Conservation (phyloP, 2,797 vertebrate species). For the Percopsis omiscomaycus region DNA sequence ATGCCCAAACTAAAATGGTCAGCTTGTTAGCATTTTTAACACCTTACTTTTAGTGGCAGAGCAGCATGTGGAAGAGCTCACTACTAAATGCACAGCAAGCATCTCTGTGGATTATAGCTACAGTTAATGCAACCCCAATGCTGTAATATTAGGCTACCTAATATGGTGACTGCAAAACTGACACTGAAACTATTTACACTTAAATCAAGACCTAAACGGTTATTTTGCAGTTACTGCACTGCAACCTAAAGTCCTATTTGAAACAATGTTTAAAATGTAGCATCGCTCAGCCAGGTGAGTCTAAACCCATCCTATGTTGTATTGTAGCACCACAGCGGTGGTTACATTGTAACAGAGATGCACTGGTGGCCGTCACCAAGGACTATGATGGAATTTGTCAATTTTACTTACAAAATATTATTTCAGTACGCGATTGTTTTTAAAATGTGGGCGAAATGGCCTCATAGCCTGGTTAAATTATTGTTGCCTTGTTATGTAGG, state of each 20-base stretch:
- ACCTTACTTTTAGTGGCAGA: conserved; percentile 22
- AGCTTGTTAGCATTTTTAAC: conserved; percentile 45
- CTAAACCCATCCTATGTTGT: conserved; percentile 27
- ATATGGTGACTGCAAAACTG: neutral
- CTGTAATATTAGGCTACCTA: neutral
- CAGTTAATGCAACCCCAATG: conserved; percentile 10
- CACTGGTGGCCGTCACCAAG: conserved; percentile 34
- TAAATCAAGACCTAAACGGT: neutral
- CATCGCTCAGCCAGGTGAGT: conserved; percentile 45
- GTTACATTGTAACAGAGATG: conserved; percentile 9
- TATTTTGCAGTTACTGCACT: no score
- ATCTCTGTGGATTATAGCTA: neutral
- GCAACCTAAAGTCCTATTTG: neutral
- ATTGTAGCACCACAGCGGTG: conserved; percentile 23
- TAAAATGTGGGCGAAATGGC: no score
- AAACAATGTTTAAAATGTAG: conserved; percentile 6
- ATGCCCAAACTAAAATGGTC: conserved; percentile 18
- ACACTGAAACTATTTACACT: neutral
- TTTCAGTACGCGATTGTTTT: no score
- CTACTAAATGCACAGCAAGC: conserved; percentile 11
- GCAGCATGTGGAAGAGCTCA: conserved; percentile 35
- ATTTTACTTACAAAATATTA: no score
- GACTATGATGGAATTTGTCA: conserved; percentile 26
- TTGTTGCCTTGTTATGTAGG: no score
- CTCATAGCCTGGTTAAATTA: no score